A percentile compares a stretch with the other conserved stretches of the same genome.
Conservation (phyloP, 2,888 invertebrate genomes). For the Sesia bembeciformis region DNA sequence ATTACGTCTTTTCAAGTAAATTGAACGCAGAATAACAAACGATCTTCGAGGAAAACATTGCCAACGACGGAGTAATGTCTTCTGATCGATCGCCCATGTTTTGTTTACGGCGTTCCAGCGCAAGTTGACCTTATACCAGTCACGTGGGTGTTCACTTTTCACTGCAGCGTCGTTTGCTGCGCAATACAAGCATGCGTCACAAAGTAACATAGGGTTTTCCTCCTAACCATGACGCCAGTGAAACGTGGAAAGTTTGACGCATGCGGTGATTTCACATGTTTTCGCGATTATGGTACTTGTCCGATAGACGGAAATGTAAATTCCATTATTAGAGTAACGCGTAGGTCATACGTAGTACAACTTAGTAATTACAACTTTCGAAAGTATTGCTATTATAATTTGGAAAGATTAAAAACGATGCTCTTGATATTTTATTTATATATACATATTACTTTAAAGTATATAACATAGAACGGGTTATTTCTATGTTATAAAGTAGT, state of each 20-base stretch:
- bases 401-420: no score
- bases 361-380: no score
- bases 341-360: no score
- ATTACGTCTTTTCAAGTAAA: no score
- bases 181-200: constrained; percentile 33
- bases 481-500: no score
- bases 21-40: no score
- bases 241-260: constrained; percentile 25
- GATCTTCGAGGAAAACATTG: neutral
- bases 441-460: no score
- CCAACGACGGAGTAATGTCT: neutral
- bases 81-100: constrained; percentile 7
- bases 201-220: constrained; percentile 18
- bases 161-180: constrained; percentile 27
- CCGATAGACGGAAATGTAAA: no score
- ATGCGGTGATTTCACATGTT: constrained; percentile 1
- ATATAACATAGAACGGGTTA: no score
- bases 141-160: constrained; percentile 36
- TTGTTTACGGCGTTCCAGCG: constrained; percentile 14
- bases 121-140: constrained; percentile 28
- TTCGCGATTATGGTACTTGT: neutral
- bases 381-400: no score
- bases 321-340: no score
- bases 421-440: no score
- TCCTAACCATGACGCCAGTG: constrained; percentile 17